These are phyloP conservation scores for Drosophila miranda DNA, from an alignment of 1,140 invertebrate genomes.

Conservation along the genomic window DNA sequence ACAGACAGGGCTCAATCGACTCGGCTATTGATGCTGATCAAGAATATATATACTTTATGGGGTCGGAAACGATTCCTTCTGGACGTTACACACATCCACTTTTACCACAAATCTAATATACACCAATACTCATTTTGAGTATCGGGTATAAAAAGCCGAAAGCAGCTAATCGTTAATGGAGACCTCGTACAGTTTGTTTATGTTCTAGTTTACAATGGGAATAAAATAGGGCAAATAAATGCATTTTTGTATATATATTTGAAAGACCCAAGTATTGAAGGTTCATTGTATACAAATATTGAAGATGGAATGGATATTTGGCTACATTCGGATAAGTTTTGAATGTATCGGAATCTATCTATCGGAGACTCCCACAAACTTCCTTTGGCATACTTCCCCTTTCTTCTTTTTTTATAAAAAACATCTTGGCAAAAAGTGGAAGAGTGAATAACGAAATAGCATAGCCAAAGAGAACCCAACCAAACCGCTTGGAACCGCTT, in stretches of 20 bases:
- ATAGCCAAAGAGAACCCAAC: conserved; percentile 22
- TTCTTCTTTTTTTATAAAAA: conserved; percentile 9
- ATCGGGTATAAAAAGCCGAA: too few species aligned
- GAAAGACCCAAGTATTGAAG: conserved; percentile 23
- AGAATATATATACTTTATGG: too few species aligned
- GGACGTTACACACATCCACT: too few species aligned
- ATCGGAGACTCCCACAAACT: background rate
- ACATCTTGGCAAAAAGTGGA: conserved; percentile 15
- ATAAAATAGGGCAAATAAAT: conserved; percentile 21
- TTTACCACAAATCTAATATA: too few species aligned
- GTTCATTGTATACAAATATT: conserved; percentile 10
- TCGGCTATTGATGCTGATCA: too few species aligned
- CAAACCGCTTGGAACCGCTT: conserved; percentile 41
- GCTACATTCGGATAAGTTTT: too few species aligned
- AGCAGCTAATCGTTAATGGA: too few species aligned
- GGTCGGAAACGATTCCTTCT: too few species aligned
- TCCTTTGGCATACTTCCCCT: background rate
- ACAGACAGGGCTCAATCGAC: too few species aligned
- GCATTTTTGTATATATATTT: conserved; percentile 7
- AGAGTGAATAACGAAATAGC: conserved; percentile 17
- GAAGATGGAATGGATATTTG: background rate
- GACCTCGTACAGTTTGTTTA: conserved; percentile 23
- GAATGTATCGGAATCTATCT: too few species aligned
- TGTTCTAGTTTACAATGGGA: conserved; percentile 7
- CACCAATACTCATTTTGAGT: too few species aligned